Percentiles rank a stretch among this genome's conserved stretches.
Conservation (phyloP, 2,113 vertebrate species). For the Heterotis niloticus region DNA sequence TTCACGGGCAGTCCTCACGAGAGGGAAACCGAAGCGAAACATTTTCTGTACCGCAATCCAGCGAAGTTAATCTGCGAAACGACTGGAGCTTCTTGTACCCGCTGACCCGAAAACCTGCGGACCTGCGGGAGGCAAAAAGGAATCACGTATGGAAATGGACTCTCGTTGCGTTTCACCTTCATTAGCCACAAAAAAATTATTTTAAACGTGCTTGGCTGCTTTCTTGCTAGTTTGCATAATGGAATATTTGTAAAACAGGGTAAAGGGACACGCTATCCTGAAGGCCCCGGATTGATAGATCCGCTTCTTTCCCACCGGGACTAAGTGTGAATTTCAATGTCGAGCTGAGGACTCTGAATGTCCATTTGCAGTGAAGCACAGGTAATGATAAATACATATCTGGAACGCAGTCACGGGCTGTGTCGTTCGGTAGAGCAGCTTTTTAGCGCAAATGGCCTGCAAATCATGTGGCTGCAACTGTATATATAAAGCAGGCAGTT, state of each 20-base stretch:
- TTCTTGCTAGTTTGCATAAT: conserved; percentile 41
- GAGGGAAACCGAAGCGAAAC: neutral
- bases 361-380: neutral
- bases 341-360: neutral
- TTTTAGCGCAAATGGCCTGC: no score
- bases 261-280: conserved; percentile 22
- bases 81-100: conserved; percentile 43
- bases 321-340: neutral
- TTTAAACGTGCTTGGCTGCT: conserved; percentile 9
- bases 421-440: no score
- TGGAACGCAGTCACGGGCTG: no score
- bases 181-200: conserved; percentile 45
- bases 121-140: conserved; percentile 21
- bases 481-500: no score
- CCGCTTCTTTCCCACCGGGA: neutral
- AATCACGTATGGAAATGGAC: conserved; percentile 49
- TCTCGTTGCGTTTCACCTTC: conserved; percentile 57
- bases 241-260: conserved; percentile 39
- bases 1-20: conserved; percentile 13
- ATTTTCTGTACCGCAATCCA: conserved; percentile 10
- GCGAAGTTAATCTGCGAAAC: conserved; percentile 9
- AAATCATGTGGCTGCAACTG: no score
- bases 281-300: neutral
- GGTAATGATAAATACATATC: no score
- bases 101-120: conserved; percentile 42